Evolutionary conservation across 1,140 invertebrate species (phyloP), one percentile per base, ranked within the genome.

Genomic region (Agrypnia vestita): DNA sequence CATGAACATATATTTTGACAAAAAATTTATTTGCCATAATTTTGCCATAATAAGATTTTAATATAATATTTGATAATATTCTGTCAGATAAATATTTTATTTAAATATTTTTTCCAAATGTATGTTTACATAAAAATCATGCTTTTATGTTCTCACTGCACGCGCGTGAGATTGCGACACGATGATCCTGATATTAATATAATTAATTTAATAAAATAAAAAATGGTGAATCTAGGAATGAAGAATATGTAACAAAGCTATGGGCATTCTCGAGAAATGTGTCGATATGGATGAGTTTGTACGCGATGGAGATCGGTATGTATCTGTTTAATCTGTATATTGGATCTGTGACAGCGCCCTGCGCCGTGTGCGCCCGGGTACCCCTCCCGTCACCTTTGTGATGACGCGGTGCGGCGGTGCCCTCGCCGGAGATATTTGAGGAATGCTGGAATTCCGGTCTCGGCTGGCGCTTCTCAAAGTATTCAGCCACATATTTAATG

Each of bases 401-500:
- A 69, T 49, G 67, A 71, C 67, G 67, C 67, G 46, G 47, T 51
- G 67, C 61, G 46, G 67, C 67, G 67, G 47, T 71, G 67, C 61
- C 74, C 49, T 56, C 64, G 53, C 47, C n/a, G 64, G 71, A 80
- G 73, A 76, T 80, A 80, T 80, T 80, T 77, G 67, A 80, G 64
- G 79, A 80, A 80, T 80, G 74, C 74, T 80, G 79, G 73, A 80
- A 79, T 79, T 67, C 62, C 47, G 46, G 44, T 15, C 13, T 11
- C 67, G 73, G 61, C n/a, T 53, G 21, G 51, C 25, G 79, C 43
- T 62, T 80, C 75, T 77, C 44, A 77, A 80, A 73, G 67, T 53
- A 51, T 51, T 51, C 8, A 51, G n/a, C n/a, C n/a, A n/a, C n/a
- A n/a, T n/a, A n/a, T n/a, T n/a, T n/a, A n/a, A n/a, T n/a, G n/a